phyloP scores from a whole-genome alignment of 2,888 invertebrate species.

The Cheilosia pagana region DNA sequence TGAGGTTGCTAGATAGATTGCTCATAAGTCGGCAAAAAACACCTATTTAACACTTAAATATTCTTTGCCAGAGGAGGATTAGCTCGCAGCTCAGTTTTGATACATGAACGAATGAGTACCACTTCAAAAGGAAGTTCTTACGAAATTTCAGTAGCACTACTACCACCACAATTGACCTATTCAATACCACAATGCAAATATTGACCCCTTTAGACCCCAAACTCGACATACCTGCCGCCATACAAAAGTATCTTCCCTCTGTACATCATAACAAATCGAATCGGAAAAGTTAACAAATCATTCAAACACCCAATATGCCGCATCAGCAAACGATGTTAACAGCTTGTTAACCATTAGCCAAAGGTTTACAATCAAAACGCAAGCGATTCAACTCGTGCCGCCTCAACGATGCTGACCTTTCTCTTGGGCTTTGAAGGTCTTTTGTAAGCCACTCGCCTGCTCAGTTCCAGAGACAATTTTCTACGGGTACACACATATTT shows the following conservation, averaged over 20 bases:
- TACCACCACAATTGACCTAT: no score
- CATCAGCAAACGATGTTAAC: conserved; percentile 54
- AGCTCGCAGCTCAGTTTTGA: no score
- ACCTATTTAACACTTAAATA: no score
- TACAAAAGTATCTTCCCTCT: conserved; percentile 15
- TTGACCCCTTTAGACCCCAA: neutral
- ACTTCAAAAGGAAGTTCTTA: no score
- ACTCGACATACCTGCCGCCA: neutral
- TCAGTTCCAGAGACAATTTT: conserved; percentile 39
- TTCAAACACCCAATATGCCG: conserved; percentile 31
- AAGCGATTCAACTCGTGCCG: conserved; percentile 9
- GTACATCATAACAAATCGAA: conserved; percentile 21
- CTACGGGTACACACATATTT: no score
- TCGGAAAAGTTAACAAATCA: conserved; percentile 51
- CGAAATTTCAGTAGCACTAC: no score
- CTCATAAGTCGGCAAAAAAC: no score
- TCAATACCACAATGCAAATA: no score
- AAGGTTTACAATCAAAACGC: conserved; percentile 24
- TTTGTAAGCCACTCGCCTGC: conserved; percentile 37
- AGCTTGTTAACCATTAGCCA: conserved; percentile 53
- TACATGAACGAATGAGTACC: no score
- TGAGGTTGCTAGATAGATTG: no score
- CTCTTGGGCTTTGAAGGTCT: conserved; percentile 51
- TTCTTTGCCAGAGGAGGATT: no score
- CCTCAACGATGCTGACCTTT: conserved; percentile 50